phyloP scores from a whole-genome alignment of 2,888 invertebrate genomes.

The Gibbula magus region DNA sequence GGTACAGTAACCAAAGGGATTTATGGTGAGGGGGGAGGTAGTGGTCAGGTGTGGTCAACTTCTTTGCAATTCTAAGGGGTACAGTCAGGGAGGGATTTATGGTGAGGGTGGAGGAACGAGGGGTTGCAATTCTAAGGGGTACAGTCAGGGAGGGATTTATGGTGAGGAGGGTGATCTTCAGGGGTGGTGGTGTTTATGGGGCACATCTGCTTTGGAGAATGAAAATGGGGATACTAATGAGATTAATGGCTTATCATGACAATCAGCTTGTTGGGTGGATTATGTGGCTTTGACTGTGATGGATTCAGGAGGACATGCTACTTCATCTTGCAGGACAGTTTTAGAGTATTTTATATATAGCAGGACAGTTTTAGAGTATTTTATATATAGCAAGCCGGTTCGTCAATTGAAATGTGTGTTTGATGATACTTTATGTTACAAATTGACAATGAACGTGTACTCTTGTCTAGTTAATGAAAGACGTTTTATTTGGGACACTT shows the following conservation, averaged over 20 bases:
- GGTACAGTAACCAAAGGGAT: no score
- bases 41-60: no score
- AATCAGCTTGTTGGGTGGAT: background rate
- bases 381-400: no score
- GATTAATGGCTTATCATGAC: constrained; percentile 11
- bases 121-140: background rate
- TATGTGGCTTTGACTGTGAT: constrained; percentile 8
- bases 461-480: no score
- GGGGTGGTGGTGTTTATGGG: background rate
- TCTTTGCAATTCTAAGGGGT: background rate
- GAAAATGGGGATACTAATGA: background rate
- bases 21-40: no score
- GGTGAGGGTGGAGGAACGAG: background rate
- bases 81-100: background rate
- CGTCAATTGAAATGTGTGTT: no score
- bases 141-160: background rate
- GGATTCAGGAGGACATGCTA: background rate
- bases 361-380: no score
- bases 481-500: no score
- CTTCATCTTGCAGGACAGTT: background rate
- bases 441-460: no score
- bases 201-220: background rate
- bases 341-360: no score
- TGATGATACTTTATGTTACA: no score
- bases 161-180: background rate